Base-by-base conservation (phyloP, 2,888 invertebrate species). In the Dryobotodes eremita region DNA sequence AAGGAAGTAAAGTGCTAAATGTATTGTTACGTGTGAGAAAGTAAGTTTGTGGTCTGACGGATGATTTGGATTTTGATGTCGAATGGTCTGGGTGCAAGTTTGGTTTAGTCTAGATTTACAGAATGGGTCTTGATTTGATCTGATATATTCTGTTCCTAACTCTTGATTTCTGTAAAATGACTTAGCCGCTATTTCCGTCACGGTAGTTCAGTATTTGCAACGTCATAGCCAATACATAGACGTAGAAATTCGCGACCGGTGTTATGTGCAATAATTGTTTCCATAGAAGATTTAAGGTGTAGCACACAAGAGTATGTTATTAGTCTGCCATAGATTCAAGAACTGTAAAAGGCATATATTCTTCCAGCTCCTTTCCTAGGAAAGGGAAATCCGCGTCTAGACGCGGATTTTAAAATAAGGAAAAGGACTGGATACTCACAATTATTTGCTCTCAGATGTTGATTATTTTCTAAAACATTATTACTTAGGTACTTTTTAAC, bases 1-100 rank as follows among this genome's bases (percentile, higher is more conserved):
- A 23, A 65, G 4, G 57, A 13, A 23, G 13, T 71, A 86, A 71
- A 31, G 71, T 69, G 6, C 36, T 62, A 48, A 71, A 23, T 86
- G 4, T 11, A 10, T 65, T 61, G 59, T 0, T 13, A 46, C 0
- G 17, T 6, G 8, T 65, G n/a, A 0, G 1, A 11, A 26, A 15
- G 31, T 31, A 42, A 70, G 55, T 64, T 76, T 57, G 84, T 73
- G 13, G 42, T 26, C 5, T 20, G 55, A 15, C 15, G 7, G 48
- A 71, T 17, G 74, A 72, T 59, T 68, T 31, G n/a, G n/a, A 53
- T 68, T n/a, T 79, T 31, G 20, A 13, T 50, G 15, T 42, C 5
- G 36, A 61, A 68, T 48, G 13, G 36, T 48, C 59, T 61, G 48
- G 17, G 53, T 26, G 26, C 48, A 0, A 6, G 50, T 62, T 80